A percentile compares a stretch with the other conserved stretches of the same genome.
phyloP scores from a whole-genome alignment of 1,140 invertebrate species.

The Aphaenogaster floridana region DNA sequence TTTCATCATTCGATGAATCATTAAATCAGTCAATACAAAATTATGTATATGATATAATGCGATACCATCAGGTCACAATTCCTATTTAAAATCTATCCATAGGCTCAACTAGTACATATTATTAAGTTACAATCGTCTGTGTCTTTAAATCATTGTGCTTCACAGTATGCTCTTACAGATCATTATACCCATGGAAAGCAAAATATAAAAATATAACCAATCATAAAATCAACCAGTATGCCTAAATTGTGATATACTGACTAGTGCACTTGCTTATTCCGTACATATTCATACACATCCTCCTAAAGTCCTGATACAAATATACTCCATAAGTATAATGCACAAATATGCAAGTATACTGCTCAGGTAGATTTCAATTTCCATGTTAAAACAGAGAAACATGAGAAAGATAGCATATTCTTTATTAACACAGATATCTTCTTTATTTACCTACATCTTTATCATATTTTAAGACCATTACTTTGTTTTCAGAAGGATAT shows the following conservation, averaged over 20 bases:
- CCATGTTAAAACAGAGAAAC: background rate
- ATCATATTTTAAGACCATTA: background rate
- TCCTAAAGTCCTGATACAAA: slow-evolving; percentile 18
- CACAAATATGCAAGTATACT: background rate
- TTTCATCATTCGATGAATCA: slow-evolving; percentile 55
- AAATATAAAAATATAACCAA: background rate
- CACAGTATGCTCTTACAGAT: background rate
- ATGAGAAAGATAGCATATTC: background rate
- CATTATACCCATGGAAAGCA: background rate
- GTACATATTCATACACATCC: slow-evolving; percentile 31
- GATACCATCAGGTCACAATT: slow-evolving; percentile 37
- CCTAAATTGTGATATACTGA: slow-evolving; percentile 60
- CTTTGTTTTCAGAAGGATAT: slow-evolving; percentile 30
- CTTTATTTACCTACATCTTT: background rate
- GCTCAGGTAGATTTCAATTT: background rate
- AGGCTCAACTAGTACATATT: slow-evolving; percentile 56
- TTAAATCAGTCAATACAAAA: slow-evolving; percentile 56
- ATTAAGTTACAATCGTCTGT: slow-evolving; percentile 38
- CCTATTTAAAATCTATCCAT: slow-evolving; percentile 62
- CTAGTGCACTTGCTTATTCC: slow-evolving; percentile 51
- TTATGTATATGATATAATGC: slow-evolving; percentile 55
- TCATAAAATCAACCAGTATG: slow-evolving; percentile 44
- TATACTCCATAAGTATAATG: background rate
- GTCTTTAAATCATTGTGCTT: slow-evolving; percentile 38
- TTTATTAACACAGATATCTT: background rate